Conservation (phyloP, 2,797 vertebrate genomes). For the Platyrinchus mystaceus region DNA sequence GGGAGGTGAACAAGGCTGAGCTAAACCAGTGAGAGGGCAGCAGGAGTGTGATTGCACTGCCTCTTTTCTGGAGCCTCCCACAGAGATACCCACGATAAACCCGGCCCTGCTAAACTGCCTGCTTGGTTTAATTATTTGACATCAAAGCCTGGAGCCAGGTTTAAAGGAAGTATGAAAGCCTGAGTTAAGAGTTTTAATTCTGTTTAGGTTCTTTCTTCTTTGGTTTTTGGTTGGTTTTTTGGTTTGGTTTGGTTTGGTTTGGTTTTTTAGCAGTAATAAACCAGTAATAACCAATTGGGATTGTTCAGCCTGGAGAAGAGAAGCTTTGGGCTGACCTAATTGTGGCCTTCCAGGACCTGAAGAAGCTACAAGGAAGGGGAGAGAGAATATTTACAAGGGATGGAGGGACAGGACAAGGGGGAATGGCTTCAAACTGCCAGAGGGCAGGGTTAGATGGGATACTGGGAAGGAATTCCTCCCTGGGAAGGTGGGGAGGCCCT, state of each 20-base stretch:
- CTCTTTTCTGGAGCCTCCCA: neutral
- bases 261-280: too few species aligned
- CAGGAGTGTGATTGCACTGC: rapidly evolving
- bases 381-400: neutral
- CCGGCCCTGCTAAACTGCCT: neutral
- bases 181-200: neutral
- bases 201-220: neutral
- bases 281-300: neutral
- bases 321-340: neutral
- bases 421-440: neutral
- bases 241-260: neutral
- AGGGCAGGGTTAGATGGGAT: neutral
- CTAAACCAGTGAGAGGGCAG: neutral
- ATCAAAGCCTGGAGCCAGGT: neutral
- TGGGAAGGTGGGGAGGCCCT: neutral
- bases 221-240: neutral
- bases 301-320: neutral
- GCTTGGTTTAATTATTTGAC: neutral
- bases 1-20: neutral
- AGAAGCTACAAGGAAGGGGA: neutral
- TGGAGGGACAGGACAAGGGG: neutral
- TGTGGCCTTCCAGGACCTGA: neutral
- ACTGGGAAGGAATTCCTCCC: neutral
- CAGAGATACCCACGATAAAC: neutral
- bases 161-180: neutral